A percentile compares a stretch with the other conserved stretches of the same genome.
Evolutionary conservation across 1,140 invertebrate genomes (phyloP).

Genomic region (Pristionchus pacificus): DNA sequence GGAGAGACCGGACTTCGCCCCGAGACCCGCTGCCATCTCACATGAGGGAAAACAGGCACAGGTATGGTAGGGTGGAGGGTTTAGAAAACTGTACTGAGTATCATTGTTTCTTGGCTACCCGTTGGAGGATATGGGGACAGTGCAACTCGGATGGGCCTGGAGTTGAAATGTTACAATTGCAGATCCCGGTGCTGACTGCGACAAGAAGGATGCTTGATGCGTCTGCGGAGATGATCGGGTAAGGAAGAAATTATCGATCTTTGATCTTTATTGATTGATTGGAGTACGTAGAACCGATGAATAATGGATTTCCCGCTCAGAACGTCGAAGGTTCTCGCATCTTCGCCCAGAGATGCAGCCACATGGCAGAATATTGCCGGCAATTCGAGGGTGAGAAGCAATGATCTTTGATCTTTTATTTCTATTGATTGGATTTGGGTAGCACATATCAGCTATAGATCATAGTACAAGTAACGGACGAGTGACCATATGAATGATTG

Average conservation of each 20-base stretch:
- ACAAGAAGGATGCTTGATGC: slow-evolving; percentile 76
- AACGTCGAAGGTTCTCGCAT: too few species aligned
- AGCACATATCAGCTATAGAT: too few species aligned
- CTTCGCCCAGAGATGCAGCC: neutral
- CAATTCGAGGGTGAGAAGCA: neutral
- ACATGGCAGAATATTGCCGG: neutral
- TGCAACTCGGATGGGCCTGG: too few species aligned
- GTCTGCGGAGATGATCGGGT: slow-evolving; percentile 77
- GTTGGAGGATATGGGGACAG: too few species aligned
- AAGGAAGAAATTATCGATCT: neutral
- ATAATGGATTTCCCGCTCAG: too few species aligned
- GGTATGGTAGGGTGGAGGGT: slow-evolving; percentile 59
- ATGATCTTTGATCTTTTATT: neutral
- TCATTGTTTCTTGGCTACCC: neutral
- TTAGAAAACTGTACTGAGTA: neutral
- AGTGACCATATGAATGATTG: too few species aligned
- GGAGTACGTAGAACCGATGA: too few species aligned
- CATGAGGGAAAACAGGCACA: slow-evolving; percentile 68
- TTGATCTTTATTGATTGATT: too few species aligned
- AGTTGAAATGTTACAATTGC: too few species aligned
- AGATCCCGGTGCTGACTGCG: slow-evolving; percentile 72
- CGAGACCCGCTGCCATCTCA: slow-evolving; percentile 84
- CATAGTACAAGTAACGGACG: too few species aligned
- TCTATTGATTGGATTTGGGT: too few species aligned
- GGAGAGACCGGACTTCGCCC: slow-evolving; percentile 83